Base-by-base conservation (phyloP, 2,797 vertebrate species). In the Notolabrus celidotus region DNA sequence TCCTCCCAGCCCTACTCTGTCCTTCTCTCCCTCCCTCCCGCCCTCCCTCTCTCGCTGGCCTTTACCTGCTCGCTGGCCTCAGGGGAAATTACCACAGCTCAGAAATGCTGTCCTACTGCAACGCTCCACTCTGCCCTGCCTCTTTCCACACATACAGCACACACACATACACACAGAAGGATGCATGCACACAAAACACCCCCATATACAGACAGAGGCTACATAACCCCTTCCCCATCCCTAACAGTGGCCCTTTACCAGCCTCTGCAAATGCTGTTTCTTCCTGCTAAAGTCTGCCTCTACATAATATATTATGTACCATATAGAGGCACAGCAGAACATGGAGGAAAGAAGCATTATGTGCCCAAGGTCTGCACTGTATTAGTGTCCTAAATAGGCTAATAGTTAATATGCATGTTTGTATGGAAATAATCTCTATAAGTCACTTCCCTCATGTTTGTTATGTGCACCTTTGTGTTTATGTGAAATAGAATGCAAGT, bases 11-110 rank as follows among this genome's bases (percentile, higher is more conserved):
- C 53, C 69, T 63, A 61, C 39, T 67, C 54, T 62, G 57, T 70
- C 56, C 54, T 68, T n/a, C 45, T 23, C 45, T 23, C 82, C 23
- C 47, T 41, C 60, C 17, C 38, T 61, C 77, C 57, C 67, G 68
- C 76, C 53, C 52, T 58, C 67, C 49, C 77, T 65, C 60, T 63
- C 74, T 86, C 3, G 52, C 83, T 90, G 90, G 89, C 91, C 91
- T 92, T 91, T 92, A 91, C 91, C 91, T 93, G 91, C 89, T 86
- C 27, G 45, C 84, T 77, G 53, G 84, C 91, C 93, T 92, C 93
- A 41, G 74, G 92, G 93, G 93, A 94, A 94, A 94, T 93, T 92
- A 93, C 89, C 86, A 86, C 75, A 79, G 85, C 84, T 85, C 84
- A 85, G 85, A 89, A 89, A 88, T 56, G 68, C 83, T 87, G 90